phyloP scores from a whole-genome alignment of 2,797 vertebrate species.

The Vireo griseus region DNA sequence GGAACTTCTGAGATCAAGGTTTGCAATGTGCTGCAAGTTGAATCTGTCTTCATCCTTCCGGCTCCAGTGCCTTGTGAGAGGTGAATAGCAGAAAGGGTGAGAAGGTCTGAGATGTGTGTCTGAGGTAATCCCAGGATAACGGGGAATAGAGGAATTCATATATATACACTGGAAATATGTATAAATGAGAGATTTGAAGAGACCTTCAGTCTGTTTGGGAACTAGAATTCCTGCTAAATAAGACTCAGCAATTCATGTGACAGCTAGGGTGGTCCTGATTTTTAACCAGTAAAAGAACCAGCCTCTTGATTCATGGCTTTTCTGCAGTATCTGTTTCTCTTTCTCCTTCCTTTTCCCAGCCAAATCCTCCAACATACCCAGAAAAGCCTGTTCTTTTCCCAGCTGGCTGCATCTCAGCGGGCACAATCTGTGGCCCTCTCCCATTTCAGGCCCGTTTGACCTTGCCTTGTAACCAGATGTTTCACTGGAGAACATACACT shows the following conservation, averaged over 20 bases:
- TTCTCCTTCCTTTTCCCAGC: slow-evolving; percentile 26
- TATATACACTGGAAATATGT: background rate
- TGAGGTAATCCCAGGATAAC: background rate
- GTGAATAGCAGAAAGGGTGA: background rate
- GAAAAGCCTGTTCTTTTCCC: slow-evolving; percentile 50
- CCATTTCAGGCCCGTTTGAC: slow-evolving; percentile 14
- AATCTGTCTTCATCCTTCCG: background rate
- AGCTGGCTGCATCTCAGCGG: background rate
- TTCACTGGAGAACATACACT: slow-evolving; percentile 37
- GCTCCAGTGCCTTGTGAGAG: background rate
- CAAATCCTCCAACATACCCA: slow-evolving; percentile 9
- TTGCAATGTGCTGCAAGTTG: background rate
- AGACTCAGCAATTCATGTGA: background rate
- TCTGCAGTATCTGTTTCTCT: background rate
- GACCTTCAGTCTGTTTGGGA: background rate
- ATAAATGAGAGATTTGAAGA: background rate
- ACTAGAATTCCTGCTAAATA: background rate
- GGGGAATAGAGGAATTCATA: background rate
- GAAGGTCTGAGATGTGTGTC: background rate
- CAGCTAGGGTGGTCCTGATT: slow-evolving; percentile 52
- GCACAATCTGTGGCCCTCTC: slow-evolving; percentile 14
- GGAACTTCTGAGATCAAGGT: background rate
- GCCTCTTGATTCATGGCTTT: background rate
- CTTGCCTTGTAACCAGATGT: slow-evolving; percentile 59
- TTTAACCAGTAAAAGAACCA: background rate